A percentile compares a stretch with the other conserved stretches of the same genome.
Evolutionary conservation across 2,797 vertebrate genomes (phyloP).

Genomic region (Pelobates cultripes): DNA sequence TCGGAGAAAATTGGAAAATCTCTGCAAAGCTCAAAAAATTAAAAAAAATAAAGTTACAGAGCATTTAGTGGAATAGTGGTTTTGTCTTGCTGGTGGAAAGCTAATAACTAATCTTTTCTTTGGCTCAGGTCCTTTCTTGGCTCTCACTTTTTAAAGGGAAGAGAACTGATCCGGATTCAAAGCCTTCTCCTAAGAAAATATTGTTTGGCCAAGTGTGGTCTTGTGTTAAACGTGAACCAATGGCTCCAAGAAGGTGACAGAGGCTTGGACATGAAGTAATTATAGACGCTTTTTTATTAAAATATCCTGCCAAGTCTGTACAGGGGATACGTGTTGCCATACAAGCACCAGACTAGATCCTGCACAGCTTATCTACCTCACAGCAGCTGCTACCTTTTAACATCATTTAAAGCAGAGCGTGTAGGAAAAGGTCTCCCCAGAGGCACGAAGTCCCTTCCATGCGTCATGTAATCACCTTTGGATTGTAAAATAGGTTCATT

Average conservation of each 20-base stretch:
- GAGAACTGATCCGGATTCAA: constrained; percentile 27
- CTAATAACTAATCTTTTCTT: neutral
- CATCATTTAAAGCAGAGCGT: no score
- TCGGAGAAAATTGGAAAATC: no score
- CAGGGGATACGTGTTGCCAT: neutral
- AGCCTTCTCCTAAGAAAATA: constrained; percentile 33
- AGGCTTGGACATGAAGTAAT: neutral
- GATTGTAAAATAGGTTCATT: no score
- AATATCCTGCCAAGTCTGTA: neutral
- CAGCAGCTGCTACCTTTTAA: no score
- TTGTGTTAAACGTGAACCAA: neutral
- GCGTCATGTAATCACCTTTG: no score
- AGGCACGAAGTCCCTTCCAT: no score
- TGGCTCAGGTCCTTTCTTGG: neutral
- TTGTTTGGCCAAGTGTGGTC: constrained; percentile 40
- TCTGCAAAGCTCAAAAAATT: no score
- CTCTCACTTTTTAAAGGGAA: constrained; percentile 19
- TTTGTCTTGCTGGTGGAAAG: neutral
- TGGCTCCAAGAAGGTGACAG: neutral
- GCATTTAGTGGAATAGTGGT: no score
- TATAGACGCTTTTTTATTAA: neutral
- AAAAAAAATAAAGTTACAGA: no score
- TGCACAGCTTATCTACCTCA: no score
- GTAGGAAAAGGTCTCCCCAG: no score
- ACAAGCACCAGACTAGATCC: neutral